phyloP scores from a whole-genome alignment of 2,797 vertebrate genomes.

The Rhabdomys pumilio region DNA sequence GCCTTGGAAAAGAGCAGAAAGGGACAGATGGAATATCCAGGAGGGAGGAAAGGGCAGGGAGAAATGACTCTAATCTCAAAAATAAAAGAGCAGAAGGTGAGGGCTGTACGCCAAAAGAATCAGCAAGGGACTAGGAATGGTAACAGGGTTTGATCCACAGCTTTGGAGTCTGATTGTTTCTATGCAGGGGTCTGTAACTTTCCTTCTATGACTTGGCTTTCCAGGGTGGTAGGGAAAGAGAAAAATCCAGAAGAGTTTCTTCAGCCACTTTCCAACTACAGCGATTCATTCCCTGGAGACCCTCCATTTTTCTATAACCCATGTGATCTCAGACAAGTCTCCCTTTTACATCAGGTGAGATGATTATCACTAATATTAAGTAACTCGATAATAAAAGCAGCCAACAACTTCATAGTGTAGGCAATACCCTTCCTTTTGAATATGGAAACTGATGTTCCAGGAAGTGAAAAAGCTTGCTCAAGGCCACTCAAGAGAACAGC shows the following conservation, averaged over 20 bases:
- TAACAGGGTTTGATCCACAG: not conserved
- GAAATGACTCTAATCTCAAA: not conserved
- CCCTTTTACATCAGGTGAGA: not conserved
- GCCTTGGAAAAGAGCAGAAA: not conserved
- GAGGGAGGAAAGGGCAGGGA: not conserved
- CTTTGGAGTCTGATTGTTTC: not conserved
- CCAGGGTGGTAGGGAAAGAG: not conserved
- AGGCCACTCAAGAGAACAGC: not conserved
- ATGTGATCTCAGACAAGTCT: not conserved
- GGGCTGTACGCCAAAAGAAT: not conserved
- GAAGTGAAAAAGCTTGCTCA: not conserved
- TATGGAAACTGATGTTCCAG: not conserved
- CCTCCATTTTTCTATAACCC: too few species aligned
- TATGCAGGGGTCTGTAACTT: accelerated
- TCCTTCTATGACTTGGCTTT: not conserved
- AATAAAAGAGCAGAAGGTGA: not conserved
- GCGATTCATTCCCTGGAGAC: not conserved
- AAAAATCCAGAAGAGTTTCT: not conserved
- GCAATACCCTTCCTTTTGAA: not conserved
- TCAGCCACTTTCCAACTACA: not conserved
- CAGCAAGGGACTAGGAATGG: not conserved
- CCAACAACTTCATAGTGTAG: not conserved
- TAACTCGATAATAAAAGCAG: not conserved
- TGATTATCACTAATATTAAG: not conserved
- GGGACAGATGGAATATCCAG: not conserved